Conservation (phyloP, 1,140 invertebrate genomes). For the Propsilocerus akamusi region DNA sequence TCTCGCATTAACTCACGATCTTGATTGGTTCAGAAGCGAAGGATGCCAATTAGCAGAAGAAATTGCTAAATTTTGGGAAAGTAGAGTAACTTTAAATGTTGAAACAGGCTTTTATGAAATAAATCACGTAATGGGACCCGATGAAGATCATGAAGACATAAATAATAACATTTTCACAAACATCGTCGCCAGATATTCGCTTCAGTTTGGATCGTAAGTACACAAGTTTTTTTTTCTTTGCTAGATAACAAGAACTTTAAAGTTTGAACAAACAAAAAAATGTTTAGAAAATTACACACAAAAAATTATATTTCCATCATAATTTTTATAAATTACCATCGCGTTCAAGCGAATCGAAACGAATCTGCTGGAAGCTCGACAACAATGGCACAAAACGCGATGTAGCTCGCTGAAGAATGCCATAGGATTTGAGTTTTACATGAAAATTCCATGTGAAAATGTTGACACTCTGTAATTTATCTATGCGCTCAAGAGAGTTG, state of each 20-base stretch:
- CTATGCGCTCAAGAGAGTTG: not conserved
- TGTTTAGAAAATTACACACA: too few relatives aligned
- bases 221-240: not conserved
- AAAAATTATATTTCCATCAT: too few relatives aligned
- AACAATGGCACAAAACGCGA: too few relatives aligned
- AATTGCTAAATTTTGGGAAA: slow-evolving; percentile 33
- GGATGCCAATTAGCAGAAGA: slow-evolving; percentile 30
- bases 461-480: slow-evolving; percentile 2
- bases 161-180: slow-evolving; percentile 35
- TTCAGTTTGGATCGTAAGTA: slow-evolving; percentile 27
- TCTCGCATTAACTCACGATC: slow-evolving; percentile 26
- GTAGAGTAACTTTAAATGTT: slow-evolving; percentile 28
- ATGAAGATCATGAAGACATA: slow-evolving; percentile 33
- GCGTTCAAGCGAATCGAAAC: too few relatives aligned
- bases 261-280: not conserved
- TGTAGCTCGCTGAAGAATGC: too few relatives aligned
- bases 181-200: slow-evolving; percentile 29
- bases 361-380: too few relatives aligned
- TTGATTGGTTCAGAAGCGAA: slow-evolving; percentile 22
- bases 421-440: too few relatives aligned
- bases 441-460: not conserved
- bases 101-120: slow-evolving; percentile 26
- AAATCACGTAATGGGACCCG: slow-evolving; percentile 33
- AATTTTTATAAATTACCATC: too few relatives aligned
- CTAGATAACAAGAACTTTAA: not conserved